Conservation (phyloP, 2,888 invertebrate species). For the Cantharis lateralis region DNA sequence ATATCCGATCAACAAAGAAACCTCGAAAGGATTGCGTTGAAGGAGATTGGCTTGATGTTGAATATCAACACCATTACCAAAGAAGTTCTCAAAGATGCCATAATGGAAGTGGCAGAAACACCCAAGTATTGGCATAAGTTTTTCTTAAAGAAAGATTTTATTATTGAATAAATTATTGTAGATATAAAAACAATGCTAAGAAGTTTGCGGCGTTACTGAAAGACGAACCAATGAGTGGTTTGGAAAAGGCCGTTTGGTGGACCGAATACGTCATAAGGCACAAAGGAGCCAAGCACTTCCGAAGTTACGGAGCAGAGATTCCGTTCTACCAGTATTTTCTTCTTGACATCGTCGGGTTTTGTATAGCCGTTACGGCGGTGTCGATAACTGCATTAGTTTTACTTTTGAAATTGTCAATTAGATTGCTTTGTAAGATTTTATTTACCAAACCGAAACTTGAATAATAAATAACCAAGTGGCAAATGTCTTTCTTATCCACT, state of each 20-base stretch:
- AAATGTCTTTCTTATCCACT: too few species aligned
- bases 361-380: not conserved
- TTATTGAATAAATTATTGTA: not conserved
- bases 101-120: not conserved
- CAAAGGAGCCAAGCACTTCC: not conserved
- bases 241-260: not conserved
- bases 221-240: conserved; percentile 8
- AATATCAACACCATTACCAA: too few species aligned
- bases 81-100: too few species aligned
- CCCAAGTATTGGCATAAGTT: not conserved
- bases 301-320: not conserved
- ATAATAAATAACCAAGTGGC: too few species aligned
- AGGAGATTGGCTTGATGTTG: too few species aligned
- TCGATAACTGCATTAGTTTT: not conserved
- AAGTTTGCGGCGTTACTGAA: not conserved
- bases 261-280: not conserved
- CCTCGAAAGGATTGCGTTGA: too few species aligned
- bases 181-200: not conserved
- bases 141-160: too few species aligned
- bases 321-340: not conserved
- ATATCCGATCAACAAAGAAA: too few species aligned
- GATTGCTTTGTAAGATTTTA: not conserved
- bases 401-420: not conserved
- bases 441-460: not conserved
- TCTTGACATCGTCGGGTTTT: not conserved